Evolutionary conservation across 64 coral and sea anemone species (phyloP).

Genomic region (Montipora sp.): DNA sequence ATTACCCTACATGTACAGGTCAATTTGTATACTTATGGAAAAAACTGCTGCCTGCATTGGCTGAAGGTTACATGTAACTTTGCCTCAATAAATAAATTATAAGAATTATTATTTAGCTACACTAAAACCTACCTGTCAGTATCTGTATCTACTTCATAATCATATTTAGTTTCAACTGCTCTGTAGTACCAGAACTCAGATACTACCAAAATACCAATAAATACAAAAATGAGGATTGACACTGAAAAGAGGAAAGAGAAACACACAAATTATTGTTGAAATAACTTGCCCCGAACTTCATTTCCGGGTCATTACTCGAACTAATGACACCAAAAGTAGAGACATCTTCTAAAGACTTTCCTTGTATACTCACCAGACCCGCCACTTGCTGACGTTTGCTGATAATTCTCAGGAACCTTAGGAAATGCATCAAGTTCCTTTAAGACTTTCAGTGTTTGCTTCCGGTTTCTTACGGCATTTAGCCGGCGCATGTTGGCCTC

Average conservation of each 20-base stretch:
- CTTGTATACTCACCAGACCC: slow-evolving; percentile 77
- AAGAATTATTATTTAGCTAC: too few species aligned
- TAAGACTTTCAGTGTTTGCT: slow-evolving; percentile 94
- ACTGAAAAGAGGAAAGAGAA: slow-evolving; percentile 65
- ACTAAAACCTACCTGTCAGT: slow-evolving; percentile 70
- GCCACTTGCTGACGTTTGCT: slow-evolving; percentile 83
- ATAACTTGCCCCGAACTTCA: not conserved
- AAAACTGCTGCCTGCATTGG: too few species aligned
- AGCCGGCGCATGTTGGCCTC: slow-evolving; percentile 34
- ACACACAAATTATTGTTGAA: not conserved
- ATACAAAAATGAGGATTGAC: slow-evolving; percentile 85
- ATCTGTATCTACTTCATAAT: slow-evolving; percentile 97
- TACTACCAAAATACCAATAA: slow-evolving; percentile 86
- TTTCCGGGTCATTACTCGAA: too few species aligned
- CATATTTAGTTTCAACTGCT: slow-evolving; percentile 91
- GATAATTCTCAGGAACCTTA: slow-evolving; percentile 96
- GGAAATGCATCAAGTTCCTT: slow-evolving; percentile 98
- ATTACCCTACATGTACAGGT: too few species aligned
- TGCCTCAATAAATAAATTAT: too few species aligned
- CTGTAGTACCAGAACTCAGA: slow-evolving; percentile 99
- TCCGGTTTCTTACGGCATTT: slow-evolving; percentile 75
- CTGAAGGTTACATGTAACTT: too few species aligned
- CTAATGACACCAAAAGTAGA: not conserved
- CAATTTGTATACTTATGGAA: too few species aligned
- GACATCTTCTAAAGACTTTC: not conserved